These are phyloP conservation scores for Petrophora chlorosata DNA, from an alignment of 2,888 invertebrate species.

Conservation along the genomic window DNA sequence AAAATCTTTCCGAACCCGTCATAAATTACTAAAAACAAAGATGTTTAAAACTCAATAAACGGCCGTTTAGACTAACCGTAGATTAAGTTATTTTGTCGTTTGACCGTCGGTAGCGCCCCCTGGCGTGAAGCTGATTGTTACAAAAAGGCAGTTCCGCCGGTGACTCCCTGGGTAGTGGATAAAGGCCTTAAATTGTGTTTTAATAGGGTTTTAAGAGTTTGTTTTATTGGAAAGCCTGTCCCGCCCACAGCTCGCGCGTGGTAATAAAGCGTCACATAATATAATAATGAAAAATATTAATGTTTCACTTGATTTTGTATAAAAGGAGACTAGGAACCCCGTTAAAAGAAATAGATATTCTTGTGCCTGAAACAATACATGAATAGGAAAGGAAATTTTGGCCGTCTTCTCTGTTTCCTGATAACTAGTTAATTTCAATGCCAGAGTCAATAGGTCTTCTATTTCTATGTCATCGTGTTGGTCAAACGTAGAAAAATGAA, in stretches of 20 bases:
- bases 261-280: too few relatives aligned
- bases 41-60: slow-evolving; percentile 40
- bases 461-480: too few relatives aligned
- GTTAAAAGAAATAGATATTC: too few relatives aligned
- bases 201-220: slow-evolving; percentile 8
- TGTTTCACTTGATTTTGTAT: too few relatives aligned
- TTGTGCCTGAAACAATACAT: too few relatives aligned
- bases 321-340: too few relatives aligned
- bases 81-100: slow-evolving; percentile 37
- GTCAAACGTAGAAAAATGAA: too few relatives aligned
- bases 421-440: too few relatives aligned
- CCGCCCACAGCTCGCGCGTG: not conserved
- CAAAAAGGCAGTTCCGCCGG: slow-evolving; percentile 32
- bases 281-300: too few relatives aligned
- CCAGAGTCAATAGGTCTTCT: too few relatives aligned
- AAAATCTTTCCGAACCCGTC: slow-evolving; percentile 10
- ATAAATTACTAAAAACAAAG: slow-evolving; percentile 40
- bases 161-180: slow-evolving; percentile 3
- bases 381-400: too few relatives aligned
- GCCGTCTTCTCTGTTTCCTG: too few relatives aligned
- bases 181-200: slow-evolving; percentile 17
- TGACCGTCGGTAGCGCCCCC: slow-evolving; percentile 52
- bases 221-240: not conserved
- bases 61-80: slow-evolving; percentile 41
- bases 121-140: slow-evolving; percentile 36